Evolutionary conservation across 2,113 vertebrate genomes (phyloP).

Genomic region (Zosterops pallidus): DNA sequence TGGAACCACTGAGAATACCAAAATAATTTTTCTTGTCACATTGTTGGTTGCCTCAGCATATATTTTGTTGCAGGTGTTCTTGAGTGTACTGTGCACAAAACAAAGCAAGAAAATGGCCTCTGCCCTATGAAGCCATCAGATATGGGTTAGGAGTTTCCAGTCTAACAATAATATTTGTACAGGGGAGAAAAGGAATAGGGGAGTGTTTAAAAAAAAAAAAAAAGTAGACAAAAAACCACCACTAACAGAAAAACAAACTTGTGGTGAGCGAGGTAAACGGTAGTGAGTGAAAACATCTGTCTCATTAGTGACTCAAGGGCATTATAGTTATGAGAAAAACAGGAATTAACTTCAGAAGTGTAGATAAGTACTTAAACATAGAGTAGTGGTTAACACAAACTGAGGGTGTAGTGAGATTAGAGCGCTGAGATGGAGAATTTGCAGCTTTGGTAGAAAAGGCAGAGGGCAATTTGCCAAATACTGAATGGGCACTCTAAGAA

Average conservation of each 20-base stretch:
- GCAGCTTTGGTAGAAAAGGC: background rate
- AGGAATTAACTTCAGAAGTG: background rate
- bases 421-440: background rate
- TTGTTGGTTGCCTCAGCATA: background rate
- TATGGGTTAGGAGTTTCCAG: background rate
- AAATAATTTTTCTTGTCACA: background rate
- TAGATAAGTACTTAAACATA: background rate
- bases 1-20: accelerated
- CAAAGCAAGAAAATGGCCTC: slow-evolving; percentile 26
- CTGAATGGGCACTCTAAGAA: background rate
- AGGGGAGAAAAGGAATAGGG: background rate
- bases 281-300: background rate
- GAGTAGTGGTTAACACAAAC: background rate
- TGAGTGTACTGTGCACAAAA: background rate
- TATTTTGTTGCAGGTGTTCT: background rate
- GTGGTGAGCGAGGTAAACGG: background rate
- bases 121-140: background rate
- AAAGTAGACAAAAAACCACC: background rate
- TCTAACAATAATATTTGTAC: background rate
- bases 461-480: background rate
- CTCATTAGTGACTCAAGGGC: background rate
- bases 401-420: background rate
- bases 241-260: background rate
- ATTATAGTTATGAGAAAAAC: background rate
- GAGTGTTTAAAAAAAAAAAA: background rate